Evolutionary conservation across 2,888 invertebrate genomes (phyloP), one percentile per base, ranked within the genome.

Genomic region (Agrotis puta): DNA sequence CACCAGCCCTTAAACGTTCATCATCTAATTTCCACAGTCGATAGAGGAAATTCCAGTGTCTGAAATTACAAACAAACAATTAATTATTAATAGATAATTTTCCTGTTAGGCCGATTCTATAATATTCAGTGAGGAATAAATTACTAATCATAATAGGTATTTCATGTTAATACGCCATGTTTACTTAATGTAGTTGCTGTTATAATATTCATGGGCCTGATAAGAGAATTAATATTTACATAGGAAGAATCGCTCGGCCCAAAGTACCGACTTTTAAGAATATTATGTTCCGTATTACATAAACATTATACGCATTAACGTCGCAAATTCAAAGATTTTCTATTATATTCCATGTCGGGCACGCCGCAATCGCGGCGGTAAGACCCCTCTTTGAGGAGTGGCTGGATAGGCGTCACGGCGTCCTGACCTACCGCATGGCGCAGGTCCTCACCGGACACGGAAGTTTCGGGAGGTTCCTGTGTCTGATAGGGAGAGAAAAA

Each of bases 201-300:
- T 64, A 57, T 64, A 64, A 61, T 70, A 76, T 75, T 76, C 45
- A 75, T 70, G 9, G n/a, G 27, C 24, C 18, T 16, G 9, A 24
- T 50, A 69, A 20, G 16, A 33, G 50, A 39, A 24, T 57, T 57
- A 51, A 64, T 72, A 51, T 53, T 58, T 57, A 57, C 20, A n/a
- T 22, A 57, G 3, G 20, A 58, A 33, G 6, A 39, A 18, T 47
- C n/a, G 20, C n/a, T 43, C 20, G 20, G 18, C 43, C n/a, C 39
- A 39, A 39, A 39, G 39, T 39, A 11, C 39, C 1, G 11, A 39
- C 39, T 39, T 39, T 39, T 39, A 39, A 39, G 11, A 39, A 9
- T 39, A 11, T 27, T n/a, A n/a, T n/a, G n/a, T n/a, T n/a, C n/a
- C n/a, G 6, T 27, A 27, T 27, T 27, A 27, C 5, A 27, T 27